phyloP scores from a whole-genome alignment of 2,888 invertebrate species.

The Harmothoe impar region DNA sequence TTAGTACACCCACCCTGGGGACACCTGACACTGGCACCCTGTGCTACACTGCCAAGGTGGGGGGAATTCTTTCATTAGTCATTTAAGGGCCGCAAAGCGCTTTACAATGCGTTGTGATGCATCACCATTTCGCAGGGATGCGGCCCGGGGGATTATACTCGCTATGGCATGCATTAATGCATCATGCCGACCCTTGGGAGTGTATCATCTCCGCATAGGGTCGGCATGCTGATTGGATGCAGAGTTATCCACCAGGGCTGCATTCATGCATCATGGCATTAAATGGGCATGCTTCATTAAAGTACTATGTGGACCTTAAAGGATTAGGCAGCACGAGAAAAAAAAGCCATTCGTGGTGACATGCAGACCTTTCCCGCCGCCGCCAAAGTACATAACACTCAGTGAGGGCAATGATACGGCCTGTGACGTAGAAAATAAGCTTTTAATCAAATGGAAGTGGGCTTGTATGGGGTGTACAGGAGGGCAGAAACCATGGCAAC shows the following conservation, averaged over 20 bases:
- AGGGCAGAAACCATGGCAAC: neutral
- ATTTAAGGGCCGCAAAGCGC: neutral
- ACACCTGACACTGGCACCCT: slow-evolving; percentile 1
- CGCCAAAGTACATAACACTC: slow-evolving; percentile 53
- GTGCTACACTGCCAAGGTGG: neutral
- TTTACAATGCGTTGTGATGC: too few relatives aligned
- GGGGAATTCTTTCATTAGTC: slow-evolving; percentile 42
- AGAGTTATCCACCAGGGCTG: too few relatives aligned
- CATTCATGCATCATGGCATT: too few relatives aligned
- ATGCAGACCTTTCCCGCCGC: slow-evolving; percentile 36
- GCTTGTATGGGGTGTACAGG: neutral
- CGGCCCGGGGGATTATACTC: too few relatives aligned
- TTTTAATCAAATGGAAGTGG: slow-evolving; percentile 51
- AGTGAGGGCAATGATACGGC: slow-evolving; percentile 47
- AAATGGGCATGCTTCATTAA: too few relatives aligned
- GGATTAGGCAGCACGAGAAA: neutral
- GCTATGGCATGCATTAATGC: too few relatives aligned
- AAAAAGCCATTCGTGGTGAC: slow-evolving; percentile 6
- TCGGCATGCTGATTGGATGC: too few relatives aligned
- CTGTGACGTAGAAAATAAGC: slow-evolving; percentile 10
- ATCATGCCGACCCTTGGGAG: too few relatives aligned
- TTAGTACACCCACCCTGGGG: neutral
- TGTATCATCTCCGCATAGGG: too few relatives aligned
- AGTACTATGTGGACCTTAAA: too few relatives aligned
- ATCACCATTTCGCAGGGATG: too few relatives aligned